Evolutionary conservation across 2,113 vertebrate species (phyloP).

Genomic region (Pogonocichla stellata): DNA sequence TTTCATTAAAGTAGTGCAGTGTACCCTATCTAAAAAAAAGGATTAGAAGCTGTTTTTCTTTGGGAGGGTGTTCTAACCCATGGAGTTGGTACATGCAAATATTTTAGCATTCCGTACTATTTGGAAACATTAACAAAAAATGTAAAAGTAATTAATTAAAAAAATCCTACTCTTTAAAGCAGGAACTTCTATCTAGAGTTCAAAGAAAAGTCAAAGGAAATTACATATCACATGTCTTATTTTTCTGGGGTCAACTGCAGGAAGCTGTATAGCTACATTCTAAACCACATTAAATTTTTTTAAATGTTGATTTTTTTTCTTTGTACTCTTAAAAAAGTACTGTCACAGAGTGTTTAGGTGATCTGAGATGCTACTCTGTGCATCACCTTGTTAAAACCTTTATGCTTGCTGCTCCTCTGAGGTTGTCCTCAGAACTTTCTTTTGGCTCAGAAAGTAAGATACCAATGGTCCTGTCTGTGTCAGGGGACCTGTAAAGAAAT

Average conservation of each 20-base stretch:
- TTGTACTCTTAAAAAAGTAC: background rate
- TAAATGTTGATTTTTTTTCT: background rate
- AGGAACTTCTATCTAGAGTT: constrained; percentile 2
- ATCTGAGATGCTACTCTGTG: background rate
- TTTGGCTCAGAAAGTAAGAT: background rate
- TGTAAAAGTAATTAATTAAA: background rate
- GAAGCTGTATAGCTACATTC: background rate
- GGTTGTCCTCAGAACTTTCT: background rate
- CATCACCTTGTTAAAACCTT: background rate
- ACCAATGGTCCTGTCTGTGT: background rate
- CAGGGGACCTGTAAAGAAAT: background rate
- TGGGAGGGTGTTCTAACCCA: background rate
- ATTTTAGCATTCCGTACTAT: background rate
- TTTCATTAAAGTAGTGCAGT: background rate
- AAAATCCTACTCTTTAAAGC: background rate
- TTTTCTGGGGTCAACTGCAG: constrained; percentile 36
- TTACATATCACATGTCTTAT: constrained; percentile 38
- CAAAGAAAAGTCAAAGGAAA: constrained; percentile 41
- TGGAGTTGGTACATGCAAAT: background rate
- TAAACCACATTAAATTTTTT: background rate
- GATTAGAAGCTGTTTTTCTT: background rate
- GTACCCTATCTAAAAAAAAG: background rate
- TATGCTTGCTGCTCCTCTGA: background rate
- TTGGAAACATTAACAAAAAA: background rate
- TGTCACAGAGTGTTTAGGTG: background rate